These are phyloP conservation scores for Corbicula japonica DNA, from an alignment of 2,888 invertebrate genomes.

Conservation along the genomic window DNA sequence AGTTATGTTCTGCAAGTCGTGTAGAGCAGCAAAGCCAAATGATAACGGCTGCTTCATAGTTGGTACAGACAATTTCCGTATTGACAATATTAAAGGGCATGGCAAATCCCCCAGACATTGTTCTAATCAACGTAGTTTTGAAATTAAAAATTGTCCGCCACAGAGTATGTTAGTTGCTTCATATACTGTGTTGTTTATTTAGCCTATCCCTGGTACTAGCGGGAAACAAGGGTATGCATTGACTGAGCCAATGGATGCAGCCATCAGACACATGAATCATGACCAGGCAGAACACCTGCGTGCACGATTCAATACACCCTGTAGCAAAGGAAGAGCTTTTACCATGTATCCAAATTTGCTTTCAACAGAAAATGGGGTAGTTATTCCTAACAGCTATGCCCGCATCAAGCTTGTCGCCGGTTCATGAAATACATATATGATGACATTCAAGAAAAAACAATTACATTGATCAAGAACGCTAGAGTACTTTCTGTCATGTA, in stretches of 20 bases:
- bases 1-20: too few relatives aligned
- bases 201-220: too few relatives aligned
- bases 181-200: too few relatives aligned
- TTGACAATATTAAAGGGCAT: too few relatives aligned
- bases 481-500: slow-evolving; percentile 49
- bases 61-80: too few relatives aligned
- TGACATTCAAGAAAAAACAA: slow-evolving; percentile 36
- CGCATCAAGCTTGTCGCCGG: slow-evolving; percentile 50
- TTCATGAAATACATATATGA: slow-evolving; percentile 47
- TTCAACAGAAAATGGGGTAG: slow-evolving; percentile 43
- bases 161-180: too few relatives aligned
- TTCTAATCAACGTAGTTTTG: too few relatives aligned
- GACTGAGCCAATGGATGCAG: slow-evolving; percentile 29
- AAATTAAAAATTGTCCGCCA: too few relatives aligned
- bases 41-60: too few relatives aligned
- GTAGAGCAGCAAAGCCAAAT: too few relatives aligned
- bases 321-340: slow-evolving; percentile 49
- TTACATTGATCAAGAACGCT: slow-evolving; percentile 23
- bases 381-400: slow-evolving; percentile 32
- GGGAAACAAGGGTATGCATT: neutral
- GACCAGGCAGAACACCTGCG: slow-evolving; percentile 14
- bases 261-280: slow-evolving; percentile 25
- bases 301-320: slow-evolving; percentile 33
- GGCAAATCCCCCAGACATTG: too few relatives aligned
- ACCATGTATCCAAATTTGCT: slow-evolving; percentile 38